Evolutionary conservation across 92 coral and sea anemone genomes (phyloP).

Genomic region (Muricea muricata): DNA sequence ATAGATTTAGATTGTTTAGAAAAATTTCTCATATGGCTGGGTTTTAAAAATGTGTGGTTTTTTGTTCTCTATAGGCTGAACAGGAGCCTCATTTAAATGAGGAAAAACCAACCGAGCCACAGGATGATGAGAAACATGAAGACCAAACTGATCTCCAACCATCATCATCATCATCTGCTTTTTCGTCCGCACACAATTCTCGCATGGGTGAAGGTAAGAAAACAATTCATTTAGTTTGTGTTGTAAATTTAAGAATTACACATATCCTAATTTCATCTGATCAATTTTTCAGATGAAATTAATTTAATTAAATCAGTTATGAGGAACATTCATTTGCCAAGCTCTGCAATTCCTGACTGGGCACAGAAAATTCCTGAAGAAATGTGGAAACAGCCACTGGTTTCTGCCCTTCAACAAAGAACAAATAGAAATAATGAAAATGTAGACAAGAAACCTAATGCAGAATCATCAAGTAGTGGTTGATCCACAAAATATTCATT

Average conservation of each 20-base stretch:
- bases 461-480: neutral
- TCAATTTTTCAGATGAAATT: conserved; percentile 80
- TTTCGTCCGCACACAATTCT: neutral
- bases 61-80: neutral
- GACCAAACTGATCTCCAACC: too few species aligned
- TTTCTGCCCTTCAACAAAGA: conserved; percentile 26
- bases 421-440: neutral
- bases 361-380: conserved; percentile 92
- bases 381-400: conserved; percentile 89
- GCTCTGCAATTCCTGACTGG: conserved; percentile 95
- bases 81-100: neutral
- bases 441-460: neutral
- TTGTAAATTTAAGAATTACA: too few species aligned
- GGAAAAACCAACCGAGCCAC: too few species aligned
- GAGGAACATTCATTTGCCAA: conserved; percentile 85
- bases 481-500: neutral
- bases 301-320: conserved; percentile 90
- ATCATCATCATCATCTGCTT: neutral
- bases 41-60: too few species aligned
- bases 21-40: too few species aligned
- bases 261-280: neutral
- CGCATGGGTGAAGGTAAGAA: conserved; percentile 32
- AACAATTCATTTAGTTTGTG: too few species aligned
- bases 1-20: too few species aligned
- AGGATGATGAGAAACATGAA: too few species aligned